Base-by-base conservation (phyloP, 2,113 vertebrate genomes). In the Capricornis sumatraensis region DNA sequence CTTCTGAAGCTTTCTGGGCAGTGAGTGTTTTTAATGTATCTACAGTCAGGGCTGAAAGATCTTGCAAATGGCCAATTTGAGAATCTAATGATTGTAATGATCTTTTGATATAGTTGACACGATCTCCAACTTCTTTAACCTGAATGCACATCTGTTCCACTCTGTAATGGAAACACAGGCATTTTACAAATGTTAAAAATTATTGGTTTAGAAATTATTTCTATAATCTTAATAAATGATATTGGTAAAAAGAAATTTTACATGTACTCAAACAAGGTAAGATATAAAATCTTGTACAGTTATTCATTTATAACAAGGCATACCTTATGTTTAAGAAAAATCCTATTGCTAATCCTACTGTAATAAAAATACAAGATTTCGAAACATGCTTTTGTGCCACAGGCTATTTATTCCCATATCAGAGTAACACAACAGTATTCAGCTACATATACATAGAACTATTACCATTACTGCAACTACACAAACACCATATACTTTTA, bases 21-120 rank as follows among this genome's bases (percentile, higher is more conserved):
- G 99, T 99, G n/a, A 99, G 99, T 0, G 99, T 99, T 98, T 99
- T 99, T 98, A 99, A 98, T n/a, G 99, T 99, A 98, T 99, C 99
- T 98, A 99, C 99, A 15, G 99, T 99, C 13, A 99, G 99, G 45
- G 99, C 99, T 2, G 99, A 99, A 33, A 99, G 99, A 97, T 99
- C 99, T 98, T 99, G 99, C n/a, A 99, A 99, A 98, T 99, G 99
- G 25, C 99, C 99, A 87, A 99, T 99, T 95, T 99, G 99, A 23
- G 99, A 99, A 98, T 99, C 99, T 98, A 99, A 98, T 33, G 99
- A 99, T 98, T 99, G 99, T 94, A 99, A 98, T 11, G 99, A 99
- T 67, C 99, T 99, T 98, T 99, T 99, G 97, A 99, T 99, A 97
- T 99, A 99, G 99, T 99, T 99, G 96, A 99, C 99, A 76, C 99